Evolutionary conservation across 2,113 vertebrate species (phyloP).

Genomic region (Psittacus erithacus): DNA sequence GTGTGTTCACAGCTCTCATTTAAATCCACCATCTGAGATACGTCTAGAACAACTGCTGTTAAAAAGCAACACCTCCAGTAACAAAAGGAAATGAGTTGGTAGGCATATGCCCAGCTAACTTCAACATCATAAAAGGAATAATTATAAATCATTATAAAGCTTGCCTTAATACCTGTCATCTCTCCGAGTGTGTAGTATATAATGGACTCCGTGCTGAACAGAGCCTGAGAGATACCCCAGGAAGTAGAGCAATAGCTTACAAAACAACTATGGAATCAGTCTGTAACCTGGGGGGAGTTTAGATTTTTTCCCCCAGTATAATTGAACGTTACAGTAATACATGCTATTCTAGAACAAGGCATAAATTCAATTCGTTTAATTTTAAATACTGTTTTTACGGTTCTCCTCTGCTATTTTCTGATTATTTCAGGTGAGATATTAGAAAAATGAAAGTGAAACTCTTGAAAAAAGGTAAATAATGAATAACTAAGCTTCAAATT

Average conservation of each 20-base stretch:
- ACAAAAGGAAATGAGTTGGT: background rate
- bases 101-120: conserved; percentile 21
- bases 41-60: background rate
- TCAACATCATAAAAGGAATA: conserved; percentile 14
- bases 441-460: background rate
- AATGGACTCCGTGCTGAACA: background rate
- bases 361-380: conserved; percentile 19
- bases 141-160: conserved; percentile 49
- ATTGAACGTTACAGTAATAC: conserved; percentile 23
- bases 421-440: conserved; percentile 49
- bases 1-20: background rate
- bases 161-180: conserved; percentile 51
- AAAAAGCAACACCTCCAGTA: conserved; percentile 30
- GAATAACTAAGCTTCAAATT: conserved; percentile 18
- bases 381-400: conserved; percentile 51
- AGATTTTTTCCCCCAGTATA: background rate
- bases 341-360: background rate
- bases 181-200: background rate
- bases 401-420: conserved; percentile 26
- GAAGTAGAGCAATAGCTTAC: conserved; percentile 56
- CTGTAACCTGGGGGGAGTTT: conserved; percentile 18
- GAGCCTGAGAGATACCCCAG: conserved; percentile 34
- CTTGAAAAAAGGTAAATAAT: conserved; percentile 26
- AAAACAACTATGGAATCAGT: conserved; percentile 47
- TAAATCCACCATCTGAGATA: background rate